phyloP scores from a whole-genome alignment of 2,888 invertebrate species.

The Drosophila paramelanica region DNA sequence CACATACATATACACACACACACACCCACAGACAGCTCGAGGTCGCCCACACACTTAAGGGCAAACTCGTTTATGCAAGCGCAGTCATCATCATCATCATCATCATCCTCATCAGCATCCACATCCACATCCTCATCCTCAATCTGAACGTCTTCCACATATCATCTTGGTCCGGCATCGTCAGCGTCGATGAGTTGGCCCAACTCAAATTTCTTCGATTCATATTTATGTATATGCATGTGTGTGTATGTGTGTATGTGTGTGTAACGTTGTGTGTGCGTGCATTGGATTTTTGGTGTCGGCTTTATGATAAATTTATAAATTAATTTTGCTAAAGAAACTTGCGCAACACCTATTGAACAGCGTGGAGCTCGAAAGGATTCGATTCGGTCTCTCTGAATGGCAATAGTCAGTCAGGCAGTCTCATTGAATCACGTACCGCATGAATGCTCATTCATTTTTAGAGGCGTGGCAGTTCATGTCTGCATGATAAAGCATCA shows the following conservation, averaged over 20 bases:
- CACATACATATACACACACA: slow-evolving; percentile 4
- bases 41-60: slow-evolving; percentile 65
- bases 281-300: slow-evolving; percentile 32
- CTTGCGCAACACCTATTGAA: slow-evolving; percentile 35
- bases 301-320: slow-evolving; percentile 68
- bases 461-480: slow-evolving; percentile 41
- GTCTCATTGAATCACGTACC: slow-evolving; percentile 51
- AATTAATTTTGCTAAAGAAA: slow-evolving; percentile 54
- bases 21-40: slow-evolving; percentile 3
- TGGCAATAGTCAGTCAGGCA: background rate
- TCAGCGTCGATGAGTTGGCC: slow-evolving; percentile 45
- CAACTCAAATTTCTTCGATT: slow-evolving; percentile 47
- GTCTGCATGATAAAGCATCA: slow-evolving; percentile 44
- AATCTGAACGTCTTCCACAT: slow-evolving; percentile 36
- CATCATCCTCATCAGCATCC: slow-evolving; percentile 21
- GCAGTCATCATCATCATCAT: slow-evolving; percentile 61
- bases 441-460: slow-evolving; percentile 38
- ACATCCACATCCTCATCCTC: slow-evolving; percentile 7
- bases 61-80: slow-evolving; percentile 77
- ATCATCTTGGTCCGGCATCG: slow-evolving; percentile 24
- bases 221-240: slow-evolving; percentile 5
- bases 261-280: slow-evolving; percentile 19
- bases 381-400: slow-evolving; percentile 25
- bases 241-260: slow-evolving; percentile 5
- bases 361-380: slow-evolving; percentile 24